A percentile compares a stretch with the other conserved stretches of the same genome.
These are phyloP conservation scores for Stenolophus ochropezus DNA, from an alignment of 2,888 invertebrate species.

Conservation along the genomic window DNA sequence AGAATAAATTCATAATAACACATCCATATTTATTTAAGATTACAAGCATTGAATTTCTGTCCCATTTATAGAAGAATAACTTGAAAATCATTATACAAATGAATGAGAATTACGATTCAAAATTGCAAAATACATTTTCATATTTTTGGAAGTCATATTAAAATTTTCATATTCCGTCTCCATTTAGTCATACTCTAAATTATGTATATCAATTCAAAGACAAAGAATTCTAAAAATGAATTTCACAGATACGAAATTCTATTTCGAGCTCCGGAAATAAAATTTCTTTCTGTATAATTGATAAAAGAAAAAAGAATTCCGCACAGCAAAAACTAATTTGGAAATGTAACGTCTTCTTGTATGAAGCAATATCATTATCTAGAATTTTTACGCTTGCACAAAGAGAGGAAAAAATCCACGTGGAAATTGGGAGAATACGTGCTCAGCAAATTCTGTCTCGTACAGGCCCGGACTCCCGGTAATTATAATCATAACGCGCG, in stretches of 20 bases:
- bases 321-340: conserved; percentile 43
- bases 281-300: conserved; percentile 38
- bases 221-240: not conserved
- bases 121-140: too few species aligned
- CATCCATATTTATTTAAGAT: too few species aligned
- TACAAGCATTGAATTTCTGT: too few species aligned
- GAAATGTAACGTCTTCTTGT: conserved; percentile 9
- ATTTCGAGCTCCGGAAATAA: conserved; percentile 9
- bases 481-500: not conserved
- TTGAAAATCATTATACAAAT: not conserved
- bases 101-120: too few species aligned
- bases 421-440: conserved; percentile 49
- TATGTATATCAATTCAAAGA: not conserved
- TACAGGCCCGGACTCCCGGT: conserved; percentile 1
- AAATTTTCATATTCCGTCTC: not conserved
- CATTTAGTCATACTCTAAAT: not conserved
- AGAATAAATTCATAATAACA: too few species aligned
- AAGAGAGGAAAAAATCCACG: conserved; percentile 41
- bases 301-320: conserved; percentile 28
- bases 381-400: conserved; percentile 34
- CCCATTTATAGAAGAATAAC: too few species aligned
- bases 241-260: not conserved
- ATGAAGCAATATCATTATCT: conserved; percentile 47
- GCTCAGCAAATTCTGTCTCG: conserved; percentile 19
- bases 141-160: not conserved